Evolutionary conservation across 1,140 invertebrate genomes (phyloP).

Genomic region (Drosophila persimilis): DNA sequence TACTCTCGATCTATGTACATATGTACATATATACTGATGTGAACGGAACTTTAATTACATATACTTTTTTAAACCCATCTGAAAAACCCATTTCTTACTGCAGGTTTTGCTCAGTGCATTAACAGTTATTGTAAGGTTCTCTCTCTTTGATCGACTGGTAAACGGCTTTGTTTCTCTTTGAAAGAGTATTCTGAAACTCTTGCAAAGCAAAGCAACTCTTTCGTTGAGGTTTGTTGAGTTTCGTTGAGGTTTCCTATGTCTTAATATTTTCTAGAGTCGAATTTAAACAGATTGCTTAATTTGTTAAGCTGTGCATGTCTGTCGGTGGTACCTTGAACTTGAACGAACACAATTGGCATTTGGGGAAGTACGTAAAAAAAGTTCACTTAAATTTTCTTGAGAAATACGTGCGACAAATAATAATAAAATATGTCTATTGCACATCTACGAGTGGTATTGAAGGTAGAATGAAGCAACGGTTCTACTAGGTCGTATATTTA

Average conservation of each 20-base stretch:
- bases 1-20: too few relatives aligned
- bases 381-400: constrained; percentile 17
- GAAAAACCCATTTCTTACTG: too few relatives aligned
- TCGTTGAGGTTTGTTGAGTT: background rate
- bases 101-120: too few relatives aligned
- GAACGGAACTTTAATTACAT: too few relatives aligned
- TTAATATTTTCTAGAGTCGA: constrained; percentile 12
- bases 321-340: constrained; percentile 54
- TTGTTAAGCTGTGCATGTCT: constrained; percentile 53
- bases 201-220: constrained; percentile 2
- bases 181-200: constrained; percentile 7
- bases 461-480: constrained; percentile 34
- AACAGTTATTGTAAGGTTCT: background rate
- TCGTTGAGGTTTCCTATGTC: constrained; percentile 14
- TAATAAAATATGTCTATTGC: constrained; percentile 1
- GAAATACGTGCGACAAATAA: constrained; percentile 56
- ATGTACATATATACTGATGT: too few relatives aligned
- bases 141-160: background rate
- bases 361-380: constrained; percentile 47
- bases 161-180: background rate
- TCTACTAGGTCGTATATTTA: too few relatives aligned
- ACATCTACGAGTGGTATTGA: constrained; percentile 13
- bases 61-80: too few relatives aligned
- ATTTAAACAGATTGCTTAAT: constrained; percentile 28
- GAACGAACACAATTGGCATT: constrained; percentile 35